These are phyloP conservation scores for Apocrypta bakeri DNA, from an alignment of 1,140 invertebrate genomes.

Conservation along the genomic window DNA sequence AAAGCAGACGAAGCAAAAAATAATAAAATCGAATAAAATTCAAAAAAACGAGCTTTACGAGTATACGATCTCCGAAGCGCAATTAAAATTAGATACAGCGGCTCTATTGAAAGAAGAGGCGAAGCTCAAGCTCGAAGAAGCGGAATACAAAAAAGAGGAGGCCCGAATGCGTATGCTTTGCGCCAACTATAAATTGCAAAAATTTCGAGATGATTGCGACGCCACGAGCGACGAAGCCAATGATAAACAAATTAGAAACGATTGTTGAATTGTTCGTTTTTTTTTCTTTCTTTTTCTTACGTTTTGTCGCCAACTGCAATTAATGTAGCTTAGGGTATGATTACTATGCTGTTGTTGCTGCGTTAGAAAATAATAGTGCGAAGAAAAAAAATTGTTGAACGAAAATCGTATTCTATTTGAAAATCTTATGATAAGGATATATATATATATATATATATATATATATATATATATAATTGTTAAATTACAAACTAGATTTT, in stretches of 20 bases:
- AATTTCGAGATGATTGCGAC: constrained; percentile 54
- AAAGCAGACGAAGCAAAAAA: constrained; percentile 27
- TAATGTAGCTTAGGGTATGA: too few relatives aligned
- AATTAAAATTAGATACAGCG: constrained; percentile 61
- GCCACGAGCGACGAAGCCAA: background rate
- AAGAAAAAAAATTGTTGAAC: background rate
- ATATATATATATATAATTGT: constrained; percentile 3
- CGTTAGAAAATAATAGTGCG: background rate
- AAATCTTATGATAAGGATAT: background rate
- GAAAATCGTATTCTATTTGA: constrained; percentile 1
- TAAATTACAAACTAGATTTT: constrained; percentile 41
- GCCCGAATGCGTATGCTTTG: constrained; percentile 60
- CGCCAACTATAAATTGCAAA: constrained; percentile 59
- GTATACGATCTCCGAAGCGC: constrained; percentile 59
- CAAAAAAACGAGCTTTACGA: constrained; percentile 54
- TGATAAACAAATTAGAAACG: background rate
- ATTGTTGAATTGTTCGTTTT: background rate
- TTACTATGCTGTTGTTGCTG: too few relatives aligned
- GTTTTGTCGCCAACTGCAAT: too few relatives aligned
- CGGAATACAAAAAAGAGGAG: constrained; percentile 62
- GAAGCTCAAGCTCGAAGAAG: constrained; percentile 61
- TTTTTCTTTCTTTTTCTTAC: too few relatives aligned
- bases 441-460: too few relatives aligned
- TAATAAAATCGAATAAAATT: constrained; percentile 16
- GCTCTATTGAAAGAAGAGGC: constrained; percentile 62